Conservation (phyloP, 2,113 vertebrate genomes). For the Nipponia nippon region DNA sequence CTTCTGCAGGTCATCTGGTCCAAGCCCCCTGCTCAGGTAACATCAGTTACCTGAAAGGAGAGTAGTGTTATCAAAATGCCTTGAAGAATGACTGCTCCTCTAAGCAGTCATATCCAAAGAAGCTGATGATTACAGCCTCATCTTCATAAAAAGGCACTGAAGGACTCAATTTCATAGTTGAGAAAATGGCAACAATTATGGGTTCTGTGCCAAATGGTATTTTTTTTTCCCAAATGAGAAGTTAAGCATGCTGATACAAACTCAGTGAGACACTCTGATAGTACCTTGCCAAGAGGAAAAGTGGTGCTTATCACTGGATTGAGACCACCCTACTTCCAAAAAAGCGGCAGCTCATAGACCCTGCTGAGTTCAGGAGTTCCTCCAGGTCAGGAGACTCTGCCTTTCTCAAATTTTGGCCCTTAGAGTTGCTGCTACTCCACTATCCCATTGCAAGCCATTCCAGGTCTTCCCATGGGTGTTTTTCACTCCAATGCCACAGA, state of each 20-base stretch:
- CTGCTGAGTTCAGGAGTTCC: neutral
- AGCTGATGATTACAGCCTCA: neutral
- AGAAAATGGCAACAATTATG: neutral
- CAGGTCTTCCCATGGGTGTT: neutral
- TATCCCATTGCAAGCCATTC: neutral
- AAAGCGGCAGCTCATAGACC: neutral
- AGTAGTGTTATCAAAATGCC: neutral
- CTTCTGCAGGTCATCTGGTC: neutral
- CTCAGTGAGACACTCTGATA: neutral
- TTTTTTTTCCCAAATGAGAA: neutral
- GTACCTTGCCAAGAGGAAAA: neutral
- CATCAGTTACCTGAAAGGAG: neutral
- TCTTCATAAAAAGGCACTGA: neutral
- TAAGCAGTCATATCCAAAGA: neutral
- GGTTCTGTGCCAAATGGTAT: neutral
- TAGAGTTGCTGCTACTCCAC: neutral
- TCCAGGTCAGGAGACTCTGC: neutral
- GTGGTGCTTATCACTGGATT: neutral
- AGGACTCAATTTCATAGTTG: neutral
- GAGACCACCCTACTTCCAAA: neutral
- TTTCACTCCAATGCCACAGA: neutral
- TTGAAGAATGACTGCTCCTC: neutral
- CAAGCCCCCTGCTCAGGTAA: neutral
- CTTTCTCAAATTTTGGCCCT: neutral
- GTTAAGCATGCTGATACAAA: neutral